Evolutionary conservation across 2,797 vertebrate genomes (phyloP).

Genomic region (Sebastes diaconus): DNA sequence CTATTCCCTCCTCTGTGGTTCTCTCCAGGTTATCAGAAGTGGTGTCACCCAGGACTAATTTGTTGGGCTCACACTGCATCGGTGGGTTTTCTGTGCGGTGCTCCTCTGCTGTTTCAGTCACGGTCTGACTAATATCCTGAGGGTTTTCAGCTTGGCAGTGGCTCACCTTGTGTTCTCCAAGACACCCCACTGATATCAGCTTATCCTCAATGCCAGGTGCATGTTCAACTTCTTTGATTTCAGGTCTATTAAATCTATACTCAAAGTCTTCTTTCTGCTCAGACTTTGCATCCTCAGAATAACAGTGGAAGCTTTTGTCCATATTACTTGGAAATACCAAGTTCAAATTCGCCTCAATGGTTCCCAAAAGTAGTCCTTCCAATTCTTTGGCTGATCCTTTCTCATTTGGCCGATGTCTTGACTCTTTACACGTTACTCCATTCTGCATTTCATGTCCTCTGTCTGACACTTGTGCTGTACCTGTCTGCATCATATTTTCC

Average conservation of each 20-base stretch:
- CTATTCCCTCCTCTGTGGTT: not conserved
- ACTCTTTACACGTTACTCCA: not conserved
- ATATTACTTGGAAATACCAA: not conserved
- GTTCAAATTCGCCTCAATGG: not conserved
- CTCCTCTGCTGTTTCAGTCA: slow-evolving; percentile 4
- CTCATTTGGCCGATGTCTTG: not conserved
- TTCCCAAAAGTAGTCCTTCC: not conserved
- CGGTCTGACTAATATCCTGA: not conserved
- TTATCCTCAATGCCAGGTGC: not conserved
- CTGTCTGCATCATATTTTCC: not conserved
- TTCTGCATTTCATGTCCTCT: not conserved
- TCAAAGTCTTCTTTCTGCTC: not conserved
- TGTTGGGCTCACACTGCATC: slow-evolving; percentile 1
- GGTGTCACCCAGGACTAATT: not conserved
- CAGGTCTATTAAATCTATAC: not conserved
- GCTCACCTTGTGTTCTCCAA: not conserved
- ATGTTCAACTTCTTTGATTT: not conserved
- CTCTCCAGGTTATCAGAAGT: not conserved
- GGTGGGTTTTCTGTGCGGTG: not conserved
- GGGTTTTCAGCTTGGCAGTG: not conserved
- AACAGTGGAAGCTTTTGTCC: not conserved
- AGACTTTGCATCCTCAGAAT: not conserved
- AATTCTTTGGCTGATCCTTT: not conserved
- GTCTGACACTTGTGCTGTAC: not conserved
- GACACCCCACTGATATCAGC: not conserved